phyloP scores from a whole-genome alignment of 2,888 invertebrate genomes.

The Congeria kusceri region DNA sequence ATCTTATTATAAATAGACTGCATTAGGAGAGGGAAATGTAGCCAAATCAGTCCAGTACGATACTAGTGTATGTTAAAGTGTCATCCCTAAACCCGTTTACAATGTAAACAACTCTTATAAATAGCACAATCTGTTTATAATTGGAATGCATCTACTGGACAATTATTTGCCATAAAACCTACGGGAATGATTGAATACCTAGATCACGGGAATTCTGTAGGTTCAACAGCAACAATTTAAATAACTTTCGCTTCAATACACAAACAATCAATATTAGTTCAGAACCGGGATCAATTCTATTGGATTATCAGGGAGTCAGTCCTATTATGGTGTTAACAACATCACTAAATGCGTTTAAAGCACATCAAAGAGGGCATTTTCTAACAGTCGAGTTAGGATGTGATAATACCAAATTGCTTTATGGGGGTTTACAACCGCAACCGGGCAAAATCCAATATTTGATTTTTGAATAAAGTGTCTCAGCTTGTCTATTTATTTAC shows the following conservation, averaged over 20 bases:
- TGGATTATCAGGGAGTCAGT: constrained; percentile 14
- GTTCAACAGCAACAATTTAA: too few relatives aligned
- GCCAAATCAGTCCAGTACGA: too few relatives aligned
- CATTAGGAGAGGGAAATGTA: too few relatives aligned
- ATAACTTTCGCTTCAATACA: background rate
- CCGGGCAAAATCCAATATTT: background rate
- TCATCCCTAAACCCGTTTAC: too few relatives aligned
- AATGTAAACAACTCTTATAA: too few relatives aligned
- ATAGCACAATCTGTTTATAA: too few relatives aligned
- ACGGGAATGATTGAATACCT: too few relatives aligned
- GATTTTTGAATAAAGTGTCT: constrained; percentile 2
- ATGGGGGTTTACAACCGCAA: constrained; percentile 1
- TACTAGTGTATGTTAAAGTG: too few relatives aligned
- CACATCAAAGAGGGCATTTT: constrained; percentile 21
- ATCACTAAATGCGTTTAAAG: constrained; percentile 5
- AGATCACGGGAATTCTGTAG: too few relatives aligned
- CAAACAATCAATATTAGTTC: background rate
- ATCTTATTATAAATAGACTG: too few relatives aligned
- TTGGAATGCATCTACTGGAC: too few relatives aligned
- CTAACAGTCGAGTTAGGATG: constrained; percentile 25
- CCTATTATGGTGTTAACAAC: constrained; percentile 18
- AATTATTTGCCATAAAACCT: too few relatives aligned
- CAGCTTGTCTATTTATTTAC: constrained; percentile 13
- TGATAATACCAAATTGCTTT: constrained; percentile 38
- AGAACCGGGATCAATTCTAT: background rate